phyloP scores from a whole-genome alignment of 2,797 vertebrate species.

The Echiichthys vipera region DNA sequence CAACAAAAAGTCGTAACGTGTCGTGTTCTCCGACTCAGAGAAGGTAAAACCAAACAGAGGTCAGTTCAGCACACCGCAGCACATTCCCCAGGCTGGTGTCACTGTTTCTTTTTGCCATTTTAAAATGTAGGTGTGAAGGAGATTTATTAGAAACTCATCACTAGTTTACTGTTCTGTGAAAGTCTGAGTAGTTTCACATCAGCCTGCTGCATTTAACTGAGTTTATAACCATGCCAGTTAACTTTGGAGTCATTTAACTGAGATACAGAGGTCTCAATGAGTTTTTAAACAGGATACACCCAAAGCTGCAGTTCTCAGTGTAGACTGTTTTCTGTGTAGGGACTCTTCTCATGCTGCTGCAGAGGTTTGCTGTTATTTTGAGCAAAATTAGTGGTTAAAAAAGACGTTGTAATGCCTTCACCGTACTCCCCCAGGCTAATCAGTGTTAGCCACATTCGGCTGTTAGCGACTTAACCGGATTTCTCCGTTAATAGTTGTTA shows the following conservation, averaged over 20 bases:
- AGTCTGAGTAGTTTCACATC: not conserved
- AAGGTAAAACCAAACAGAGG: not conserved
- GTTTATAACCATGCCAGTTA: not conserved
- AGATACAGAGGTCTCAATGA: not conserved
- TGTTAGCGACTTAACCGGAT: too few relatives aligned
- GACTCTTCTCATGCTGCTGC: too few relatives aligned
- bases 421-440: too few relatives aligned
- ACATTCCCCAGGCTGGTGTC: constrained; percentile 17
- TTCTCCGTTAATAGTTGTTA: too few relatives aligned
- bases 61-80: not conserved
- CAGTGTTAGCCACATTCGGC: too few relatives aligned
- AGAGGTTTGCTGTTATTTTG: too few relatives aligned
- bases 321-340: not conserved
- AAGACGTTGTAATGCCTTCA: too few relatives aligned
- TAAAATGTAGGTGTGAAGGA: not conserved
- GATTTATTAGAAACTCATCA: not conserved
- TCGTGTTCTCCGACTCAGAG: not conserved
- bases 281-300: not conserved
- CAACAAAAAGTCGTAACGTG: not conserved
- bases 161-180: not conserved
- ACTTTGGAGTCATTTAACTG: not conserved
- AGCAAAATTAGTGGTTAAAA: too few relatives aligned
- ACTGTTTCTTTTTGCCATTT: not conserved
- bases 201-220: not conserved
- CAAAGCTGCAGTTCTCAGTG: not conserved